Conservation (phyloP, 2,888 invertebrate species). For the Andrena bicolor region DNA sequence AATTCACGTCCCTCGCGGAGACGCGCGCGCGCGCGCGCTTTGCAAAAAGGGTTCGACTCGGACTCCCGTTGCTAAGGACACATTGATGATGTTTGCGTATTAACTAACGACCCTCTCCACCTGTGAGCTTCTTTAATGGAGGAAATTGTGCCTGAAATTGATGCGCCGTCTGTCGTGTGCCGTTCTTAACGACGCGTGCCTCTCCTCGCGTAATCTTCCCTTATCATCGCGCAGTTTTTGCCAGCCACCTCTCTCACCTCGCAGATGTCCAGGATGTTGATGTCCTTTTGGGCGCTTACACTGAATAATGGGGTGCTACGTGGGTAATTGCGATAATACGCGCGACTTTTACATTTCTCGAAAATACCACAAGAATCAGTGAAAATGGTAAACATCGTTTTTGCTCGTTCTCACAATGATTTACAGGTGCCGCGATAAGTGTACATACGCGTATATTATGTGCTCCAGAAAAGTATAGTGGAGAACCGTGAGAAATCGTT, state of each 20-base stretch:
- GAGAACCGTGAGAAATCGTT: background rate
- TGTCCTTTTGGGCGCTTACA: background rate
- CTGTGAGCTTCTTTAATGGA: slow-evolving; percentile 31
- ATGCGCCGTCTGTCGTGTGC: slow-evolving; percentile 33
- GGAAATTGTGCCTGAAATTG: slow-evolving; percentile 48
- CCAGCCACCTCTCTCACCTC: background rate
- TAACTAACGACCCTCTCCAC: slow-evolving; percentile 42
- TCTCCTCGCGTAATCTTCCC: background rate
- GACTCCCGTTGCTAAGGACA: slow-evolving; percentile 36
- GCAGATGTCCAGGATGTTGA: background rate
- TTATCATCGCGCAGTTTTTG: background rate
- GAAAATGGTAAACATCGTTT: too few species aligned
- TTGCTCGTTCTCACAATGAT: too few species aligned
- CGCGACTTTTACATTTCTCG: too few species aligned
- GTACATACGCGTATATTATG: background rate
- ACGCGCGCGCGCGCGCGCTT: too few species aligned
- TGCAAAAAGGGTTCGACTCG: background rate
- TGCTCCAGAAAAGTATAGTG: background rate
- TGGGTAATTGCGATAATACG: too few species aligned
- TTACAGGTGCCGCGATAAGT: too few species aligned
- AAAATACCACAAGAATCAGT: too few species aligned
- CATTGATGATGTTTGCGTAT: slow-evolving; percentile 53
- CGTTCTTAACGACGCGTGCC: slow-evolving; percentile 35
- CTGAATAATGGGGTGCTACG: background rate
- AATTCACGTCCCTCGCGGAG: slow-evolving; percentile 31